Conservation (phyloP, 2,888 invertebrate genomes). For the Geotrupes spiniger region DNA sequence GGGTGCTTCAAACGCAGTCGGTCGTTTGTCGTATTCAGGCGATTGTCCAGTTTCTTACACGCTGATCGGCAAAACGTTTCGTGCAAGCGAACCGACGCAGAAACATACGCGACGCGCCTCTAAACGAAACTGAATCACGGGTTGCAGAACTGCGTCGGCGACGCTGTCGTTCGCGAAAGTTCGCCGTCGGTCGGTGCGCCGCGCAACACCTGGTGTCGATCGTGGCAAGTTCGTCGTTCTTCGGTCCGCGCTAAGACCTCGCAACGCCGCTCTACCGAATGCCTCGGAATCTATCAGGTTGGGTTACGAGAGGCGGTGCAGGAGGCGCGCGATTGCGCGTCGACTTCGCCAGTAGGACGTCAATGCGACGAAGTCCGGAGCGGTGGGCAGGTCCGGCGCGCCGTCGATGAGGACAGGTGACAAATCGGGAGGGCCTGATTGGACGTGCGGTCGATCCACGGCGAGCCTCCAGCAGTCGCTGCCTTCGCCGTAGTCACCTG, state of each 20-base stretch:
- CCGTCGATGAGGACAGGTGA: constrained; percentile 45
- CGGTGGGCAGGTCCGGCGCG: constrained; percentile 44
- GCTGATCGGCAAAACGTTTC: no score
- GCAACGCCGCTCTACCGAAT: constrained; percentile 39
- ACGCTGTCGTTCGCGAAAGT: constrained; percentile 9
- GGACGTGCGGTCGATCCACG: constrained; percentile 35
- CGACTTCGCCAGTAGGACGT: constrained; percentile 43
- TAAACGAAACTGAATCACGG: constrained; percentile 29
- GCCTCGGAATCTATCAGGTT: constrained; percentile 42
- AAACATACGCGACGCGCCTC: constrained; percentile 19
- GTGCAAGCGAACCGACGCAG: constrained; percentile 5
- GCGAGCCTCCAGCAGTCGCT: constrained; percentile 36
- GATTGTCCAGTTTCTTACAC: no score
- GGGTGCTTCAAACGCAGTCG: no score
- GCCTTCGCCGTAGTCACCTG: constrained; percentile 41
- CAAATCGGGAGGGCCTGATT: constrained; percentile 46
- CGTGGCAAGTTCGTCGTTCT: constrained; percentile 23
- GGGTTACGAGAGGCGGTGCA: constrained; percentile 38
- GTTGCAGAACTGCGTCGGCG: constrained; percentile 24
- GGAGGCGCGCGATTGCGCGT: constrained; percentile 43
- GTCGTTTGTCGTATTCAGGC: no score
- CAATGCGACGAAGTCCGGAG: constrained; percentile 36
- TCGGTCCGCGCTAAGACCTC: constrained; percentile 22
- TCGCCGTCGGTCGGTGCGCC: constrained; percentile 15
- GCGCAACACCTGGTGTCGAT: constrained; percentile 28